phyloP scores from a whole-genome alignment of 2,113 vertebrate genomes.

The Xenus cinereus region DNA sequence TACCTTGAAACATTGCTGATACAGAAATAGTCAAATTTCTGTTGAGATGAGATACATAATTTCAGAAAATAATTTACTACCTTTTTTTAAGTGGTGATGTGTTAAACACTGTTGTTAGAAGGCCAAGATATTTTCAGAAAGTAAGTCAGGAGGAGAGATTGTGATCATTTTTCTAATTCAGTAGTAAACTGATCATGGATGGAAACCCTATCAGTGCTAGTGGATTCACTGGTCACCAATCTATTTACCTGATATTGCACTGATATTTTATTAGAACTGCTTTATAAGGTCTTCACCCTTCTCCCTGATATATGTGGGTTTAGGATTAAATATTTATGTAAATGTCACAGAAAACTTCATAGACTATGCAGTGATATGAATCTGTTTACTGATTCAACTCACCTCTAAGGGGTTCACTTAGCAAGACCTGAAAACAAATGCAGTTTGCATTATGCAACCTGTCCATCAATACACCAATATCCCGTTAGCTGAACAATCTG shows the following conservation, averaged over 20 bases:
- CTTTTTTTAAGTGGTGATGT: background rate
- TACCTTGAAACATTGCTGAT: background rate
- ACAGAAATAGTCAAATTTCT: background rate
- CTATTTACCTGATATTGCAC: background rate
- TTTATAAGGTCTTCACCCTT: background rate
- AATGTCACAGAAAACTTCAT: background rate
- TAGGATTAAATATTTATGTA: background rate
- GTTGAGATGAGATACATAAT: background rate
- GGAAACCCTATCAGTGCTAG: background rate
- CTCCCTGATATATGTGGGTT: background rate
- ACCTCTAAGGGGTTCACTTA: background rate
- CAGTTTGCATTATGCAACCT: background rate
- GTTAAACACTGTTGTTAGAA: background rate
- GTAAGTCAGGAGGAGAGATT: background rate
- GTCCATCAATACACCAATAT: background rate
- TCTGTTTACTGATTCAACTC: background rate
- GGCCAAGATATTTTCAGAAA: constrained; percentile 11
- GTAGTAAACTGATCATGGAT: background rate
- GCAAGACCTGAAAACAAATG: background rate
- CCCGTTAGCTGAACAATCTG: background rate
- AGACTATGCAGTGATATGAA: background rate
- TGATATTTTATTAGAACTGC: background rate
- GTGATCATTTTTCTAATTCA: background rate
- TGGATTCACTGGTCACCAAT: background rate
- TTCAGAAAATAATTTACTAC: background rate